Base-by-base conservation (phyloP, 2,113 vertebrate genomes). In the Salvelinus namaycush region DNA sequence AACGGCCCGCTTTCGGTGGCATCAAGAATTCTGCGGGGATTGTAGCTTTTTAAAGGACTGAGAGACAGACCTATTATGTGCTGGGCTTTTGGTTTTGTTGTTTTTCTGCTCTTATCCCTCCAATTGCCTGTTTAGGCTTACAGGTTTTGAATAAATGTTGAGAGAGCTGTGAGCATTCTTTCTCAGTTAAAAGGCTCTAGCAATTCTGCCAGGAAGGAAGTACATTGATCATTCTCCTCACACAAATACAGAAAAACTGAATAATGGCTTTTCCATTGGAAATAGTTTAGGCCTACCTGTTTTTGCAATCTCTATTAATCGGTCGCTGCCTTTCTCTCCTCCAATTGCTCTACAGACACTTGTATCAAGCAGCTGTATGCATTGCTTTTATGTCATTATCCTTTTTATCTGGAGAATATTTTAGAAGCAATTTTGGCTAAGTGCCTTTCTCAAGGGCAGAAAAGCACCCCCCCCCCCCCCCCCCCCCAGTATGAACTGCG, bases 1-100 rank as follows among this genome's bases (percentile, higher is more conserved):
- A 84, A 76, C 29, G 8, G 44, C 65, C 79, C 59, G n/a, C 59
- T 62, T 62, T 62, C n/a, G 8, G 59, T n/a, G n/a, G 59, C 2
- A 24, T 22, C 20, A 20, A 60, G 20, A 60, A 60, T 60, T 60
- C 59, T 22, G 18, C n/a, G 22, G 59, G 13, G 59, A 62, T 22
- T 24, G 59, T 62, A 13, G 59, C 59, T 62, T 62, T 62, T 62
- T 62, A 24, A 62, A 62, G 59, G 24, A 62, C 13, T 9, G 59
- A 24, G 8, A 62, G n/a, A 24, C 16, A 22, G 8, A 9, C 59
- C 59, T 22, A 62, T 22, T 11, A 22, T 62, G 20, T 62, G 59
- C 59, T 20, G 20, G 59, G 59, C 18, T 20, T 62, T 22, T 62
- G 20, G n/a, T n/a, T 62, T 62, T 2, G n/a, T 62, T 20, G 18